Base-by-base conservation (phyloP, 2,888 invertebrate genomes). In the Colostygia pectinataria region DNA sequence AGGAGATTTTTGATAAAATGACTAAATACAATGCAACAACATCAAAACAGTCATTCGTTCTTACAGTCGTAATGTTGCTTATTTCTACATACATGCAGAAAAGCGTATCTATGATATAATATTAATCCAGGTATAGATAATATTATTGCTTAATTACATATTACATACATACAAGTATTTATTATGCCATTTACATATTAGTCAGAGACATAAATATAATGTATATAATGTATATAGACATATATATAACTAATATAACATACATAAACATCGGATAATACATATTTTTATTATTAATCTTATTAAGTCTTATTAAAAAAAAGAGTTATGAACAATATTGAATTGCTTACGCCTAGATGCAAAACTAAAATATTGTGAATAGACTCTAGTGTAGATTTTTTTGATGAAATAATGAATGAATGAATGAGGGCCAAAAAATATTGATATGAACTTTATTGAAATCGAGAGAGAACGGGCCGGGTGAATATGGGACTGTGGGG, bases 201-300 rank as follows among this genome's bases (percentile, higher is more conserved):
- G 28, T 39, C 37, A 28, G 15, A 44, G 34, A 44, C 28, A 44
- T 49, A 43, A 29, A 55, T 36, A 20, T n/a, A n/a, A 9, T 36
- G 4, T 37, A 37, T 29, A 33, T 37, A 20, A 32, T 37, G 40
- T 27, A 44, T 13, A n/a, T n/a, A 49, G 12, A 43, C 28, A 44
- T 18, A 28, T 28, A 37, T 7, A 32, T 10, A n/a, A n/a, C n/a
- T n/a, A 23, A 23, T 36, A 29, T 13, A 33, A 32, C 14, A 46
- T 55, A 38, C 18, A 48, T 48, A 42, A 37, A 23, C 24, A 9
- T 32, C 27, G 15, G 24, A 45, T 39, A n/a, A n/a, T n/a, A n/a
- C n/a, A 39, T 14, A 49, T 38, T 29, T 29, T 33, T 24, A 31
- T n/a, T 42, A 33, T 14, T 31, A 20, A 20, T 5, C 4, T 1